phyloP scores from a whole-genome alignment of 2,797 vertebrate species.

The Ambastaia sidthimunki region DNA sequence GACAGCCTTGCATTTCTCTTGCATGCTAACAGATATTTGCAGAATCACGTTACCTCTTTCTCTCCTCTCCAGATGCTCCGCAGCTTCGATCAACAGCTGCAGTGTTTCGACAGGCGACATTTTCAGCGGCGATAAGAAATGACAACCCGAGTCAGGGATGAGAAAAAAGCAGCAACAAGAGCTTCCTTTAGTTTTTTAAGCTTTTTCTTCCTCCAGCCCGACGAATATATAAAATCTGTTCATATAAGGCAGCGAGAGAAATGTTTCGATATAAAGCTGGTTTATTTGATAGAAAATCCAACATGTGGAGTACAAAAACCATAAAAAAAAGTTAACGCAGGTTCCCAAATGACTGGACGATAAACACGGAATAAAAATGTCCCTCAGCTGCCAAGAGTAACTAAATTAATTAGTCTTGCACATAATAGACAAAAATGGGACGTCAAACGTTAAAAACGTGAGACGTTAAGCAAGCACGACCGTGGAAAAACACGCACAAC shows the following conservation, averaged over 20 bases:
- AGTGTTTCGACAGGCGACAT: slow-evolving; percentile 89
- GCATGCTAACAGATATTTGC: slow-evolving; percentile 24
- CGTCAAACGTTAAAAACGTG: slow-evolving; percentile 6
- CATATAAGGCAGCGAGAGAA: slow-evolving; percentile 26
- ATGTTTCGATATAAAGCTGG: slow-evolving; percentile 28
- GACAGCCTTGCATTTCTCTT: slow-evolving; percentile 1
- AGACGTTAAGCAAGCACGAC: slow-evolving; percentile 6
- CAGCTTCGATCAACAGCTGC: slow-evolving; percentile 96
- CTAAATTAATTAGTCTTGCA: slow-evolving; percentile 31
- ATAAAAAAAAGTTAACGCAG: slow-evolving; percentile 31
- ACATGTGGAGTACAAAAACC: slow-evolving; percentile 22
- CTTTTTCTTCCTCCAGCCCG: not conserved
- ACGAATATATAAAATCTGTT: slow-evolving; percentile 11
- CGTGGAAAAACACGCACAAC: slow-evolving; percentile 8
- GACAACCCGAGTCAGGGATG: slow-evolving; percentile 72
- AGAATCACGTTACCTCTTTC: slow-evolving; percentile 86
- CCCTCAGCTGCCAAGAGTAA: slow-evolving; percentile 35
- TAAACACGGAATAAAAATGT: slow-evolving; percentile 32
- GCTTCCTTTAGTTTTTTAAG: not conserved
- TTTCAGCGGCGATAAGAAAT: slow-evolving; percentile 77
- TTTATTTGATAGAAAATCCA: not conserved
- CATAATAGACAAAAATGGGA: slow-evolving; percentile 27
- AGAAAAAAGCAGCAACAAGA: slow-evolving; percentile 37
- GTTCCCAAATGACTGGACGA: slow-evolving; percentile 18
- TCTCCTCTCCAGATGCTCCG: slow-evolving; percentile 91